Evolutionary conservation across 2,888 invertebrate genomes (phyloP), one percentile per base, ranked within the genome.

Genomic region (Hedya salicella): DNA sequence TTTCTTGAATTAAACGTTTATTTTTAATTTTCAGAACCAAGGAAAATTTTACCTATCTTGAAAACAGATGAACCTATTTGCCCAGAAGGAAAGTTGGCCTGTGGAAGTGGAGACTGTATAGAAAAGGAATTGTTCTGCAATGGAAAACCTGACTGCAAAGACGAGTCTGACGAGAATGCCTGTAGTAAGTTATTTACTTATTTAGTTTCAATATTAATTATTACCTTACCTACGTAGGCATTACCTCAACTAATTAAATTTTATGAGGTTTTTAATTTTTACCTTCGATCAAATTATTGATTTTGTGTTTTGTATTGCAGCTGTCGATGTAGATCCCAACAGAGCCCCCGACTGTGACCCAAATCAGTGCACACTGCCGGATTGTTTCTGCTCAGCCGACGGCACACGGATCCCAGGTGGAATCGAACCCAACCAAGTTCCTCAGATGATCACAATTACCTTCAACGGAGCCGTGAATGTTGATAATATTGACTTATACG

Each of bases 41-140:
- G 97, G 76, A 97, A 98, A 91, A 94, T 96, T 67, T 93, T 97
- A 80, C 98, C 98, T 53, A 96, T 96, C 79, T 91, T 98, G 80
- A 97, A 97, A 91, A 98, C 98, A 62, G 98, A 98, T 87, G 98
- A 98, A 85, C 98, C 98, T 59, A 94, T 97, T 76, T 98, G 98
- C 78, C 96, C 97, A 14, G 97, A 96, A 79, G 97, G 97, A 64
- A 97, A 98, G 93, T 91, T 98, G 68, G 96, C 97, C 67, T 98
- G 98, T 86, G 98, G 98, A 70, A 96, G 96, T 87, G 97, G 97
- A 71, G 98, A 98, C 84, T 98, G 98, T 89, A 94, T 98, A 68
- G 97, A 97, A 75, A 97, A 96, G 88, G 96, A 96, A 81, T 93
- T 98, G 63, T 98, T 98, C 94, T 98, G 98, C 89, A 97, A 98